Conservation (phyloP, 2,888 invertebrate species). For the Tetranychus truncatus region DNA sequence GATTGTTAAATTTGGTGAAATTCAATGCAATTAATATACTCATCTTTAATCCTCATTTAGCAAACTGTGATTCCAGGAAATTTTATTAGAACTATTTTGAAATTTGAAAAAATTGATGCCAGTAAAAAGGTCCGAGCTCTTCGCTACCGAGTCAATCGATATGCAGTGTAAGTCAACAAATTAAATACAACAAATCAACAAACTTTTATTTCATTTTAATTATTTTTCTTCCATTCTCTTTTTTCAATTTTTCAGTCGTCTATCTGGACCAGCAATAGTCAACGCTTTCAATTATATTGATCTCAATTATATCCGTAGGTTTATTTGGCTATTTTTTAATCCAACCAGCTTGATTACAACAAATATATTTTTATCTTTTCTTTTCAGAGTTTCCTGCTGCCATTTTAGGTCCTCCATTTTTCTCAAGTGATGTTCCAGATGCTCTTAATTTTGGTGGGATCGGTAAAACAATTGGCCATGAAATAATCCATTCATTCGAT, state of each 20-base stretch:
- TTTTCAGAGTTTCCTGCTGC: conserved; percentile 20
- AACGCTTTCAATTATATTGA: conserved; percentile 21
- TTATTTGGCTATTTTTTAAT: conserved; percentile 10
- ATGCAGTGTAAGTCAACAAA: conserved; percentile 7
- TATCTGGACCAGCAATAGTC: conserved; percentile 14
- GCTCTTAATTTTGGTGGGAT: conserved; percentile 23
- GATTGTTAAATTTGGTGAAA: neutral
- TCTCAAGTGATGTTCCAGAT: conserved; percentile 20
- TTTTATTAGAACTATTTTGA: neutral
- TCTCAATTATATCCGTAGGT: conserved; percentile 16
- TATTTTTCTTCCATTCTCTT: neutral
- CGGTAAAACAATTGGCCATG: conserved; percentile 23
- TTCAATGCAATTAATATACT: neutral
- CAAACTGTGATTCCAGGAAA: neutral
- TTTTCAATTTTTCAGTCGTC: neutral
- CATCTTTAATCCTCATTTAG: neutral
- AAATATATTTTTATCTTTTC: neutral
- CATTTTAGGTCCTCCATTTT: conserved; percentile 21
- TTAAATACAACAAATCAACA: too few species aligned
- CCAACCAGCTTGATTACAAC: neutral
- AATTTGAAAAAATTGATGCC: conserved; percentile 6
- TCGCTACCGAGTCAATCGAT: conserved; percentile 7
- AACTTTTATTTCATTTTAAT: neutral
- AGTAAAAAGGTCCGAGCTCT: neutral
- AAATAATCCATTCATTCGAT: conserved; percentile 17